Evolutionary conservation across 2,888 invertebrate genomes (phyloP).

Genomic region (Amphipoea oculea): DNA sequence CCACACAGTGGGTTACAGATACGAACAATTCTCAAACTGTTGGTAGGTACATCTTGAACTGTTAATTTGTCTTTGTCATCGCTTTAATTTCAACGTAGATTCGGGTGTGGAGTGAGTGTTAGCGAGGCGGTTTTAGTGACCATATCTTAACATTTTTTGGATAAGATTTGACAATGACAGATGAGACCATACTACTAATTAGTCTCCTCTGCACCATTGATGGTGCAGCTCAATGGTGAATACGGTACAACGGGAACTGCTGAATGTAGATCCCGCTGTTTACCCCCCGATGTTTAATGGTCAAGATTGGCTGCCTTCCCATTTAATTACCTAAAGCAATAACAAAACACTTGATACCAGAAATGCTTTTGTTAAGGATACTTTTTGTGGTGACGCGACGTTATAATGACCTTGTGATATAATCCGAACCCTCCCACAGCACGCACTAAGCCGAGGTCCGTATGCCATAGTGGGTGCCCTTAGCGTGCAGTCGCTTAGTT

Average conservation of each 20-base stretch:
- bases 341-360: neutral
- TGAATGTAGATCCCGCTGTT: no score
- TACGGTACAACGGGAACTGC: no score
- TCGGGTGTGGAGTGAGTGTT: constrained; percentile 37
- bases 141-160: neutral
- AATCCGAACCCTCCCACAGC: no score
- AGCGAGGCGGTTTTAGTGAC: constrained; percentile 6
- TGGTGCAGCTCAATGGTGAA: no score
- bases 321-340: neutral
- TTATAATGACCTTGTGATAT: no score
- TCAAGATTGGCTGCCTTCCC: neutral
- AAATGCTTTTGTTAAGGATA: no score
- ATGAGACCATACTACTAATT: no score
- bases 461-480: no score
- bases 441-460: no score
- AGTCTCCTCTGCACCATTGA: no score
- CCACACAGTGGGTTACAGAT: constrained; percentile 20
- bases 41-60: constrained; percentile 60
- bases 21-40: constrained; percentile 44
- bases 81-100: constrained; percentile 64
- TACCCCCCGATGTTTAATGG: no score
- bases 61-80: constrained; percentile 70
- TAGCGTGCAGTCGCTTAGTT: no score
- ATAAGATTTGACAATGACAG: neutral
- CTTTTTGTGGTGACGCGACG: neutral